Conservation (phyloP, 2,113 vertebrate genomes). For the Recurvirostra avosetta region DNA sequence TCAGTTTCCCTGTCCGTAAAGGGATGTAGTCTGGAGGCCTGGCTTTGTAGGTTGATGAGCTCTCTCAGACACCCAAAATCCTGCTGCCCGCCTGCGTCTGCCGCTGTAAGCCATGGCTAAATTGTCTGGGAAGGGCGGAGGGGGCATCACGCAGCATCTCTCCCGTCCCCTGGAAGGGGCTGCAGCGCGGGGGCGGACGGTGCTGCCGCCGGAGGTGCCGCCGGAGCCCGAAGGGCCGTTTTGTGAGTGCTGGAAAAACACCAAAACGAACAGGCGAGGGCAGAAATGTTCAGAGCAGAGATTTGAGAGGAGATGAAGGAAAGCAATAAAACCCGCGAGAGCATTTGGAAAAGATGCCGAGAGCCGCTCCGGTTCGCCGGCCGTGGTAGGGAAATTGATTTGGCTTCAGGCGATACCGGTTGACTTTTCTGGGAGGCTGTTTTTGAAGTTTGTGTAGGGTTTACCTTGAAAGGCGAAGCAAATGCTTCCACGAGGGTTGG, state of each 20-base stretch:
- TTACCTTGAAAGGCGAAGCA: neutral
- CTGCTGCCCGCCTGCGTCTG: neutral
- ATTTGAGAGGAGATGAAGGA: neutral
- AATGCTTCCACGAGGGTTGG: accelerated
- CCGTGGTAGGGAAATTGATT: accelerated
- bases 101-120: accelerated
- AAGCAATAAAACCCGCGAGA: neutral
- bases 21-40: accelerated
- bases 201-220: neutral
- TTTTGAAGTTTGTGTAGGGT: neutral
- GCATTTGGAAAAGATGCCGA: accelerated
- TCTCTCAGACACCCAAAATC: neutral
- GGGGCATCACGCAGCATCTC: neutral
- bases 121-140: neutral
- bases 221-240: accelerated
- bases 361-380: accelerated
- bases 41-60: neutral
- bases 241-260: neutral
- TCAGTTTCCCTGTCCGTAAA: neutral
- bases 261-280: neutral
- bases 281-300: neutral
- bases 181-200: neutral
- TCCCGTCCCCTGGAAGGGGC: accelerated
- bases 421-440: neutral
- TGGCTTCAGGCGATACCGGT: accelerated